Percentiles rank a stretch among this genome's conserved stretches.
These are phyloP conservation scores for Pseudomyrmex cubaensis DNA, from an alignment of 1,140 invertebrate species.

Conservation along the genomic window DNA sequence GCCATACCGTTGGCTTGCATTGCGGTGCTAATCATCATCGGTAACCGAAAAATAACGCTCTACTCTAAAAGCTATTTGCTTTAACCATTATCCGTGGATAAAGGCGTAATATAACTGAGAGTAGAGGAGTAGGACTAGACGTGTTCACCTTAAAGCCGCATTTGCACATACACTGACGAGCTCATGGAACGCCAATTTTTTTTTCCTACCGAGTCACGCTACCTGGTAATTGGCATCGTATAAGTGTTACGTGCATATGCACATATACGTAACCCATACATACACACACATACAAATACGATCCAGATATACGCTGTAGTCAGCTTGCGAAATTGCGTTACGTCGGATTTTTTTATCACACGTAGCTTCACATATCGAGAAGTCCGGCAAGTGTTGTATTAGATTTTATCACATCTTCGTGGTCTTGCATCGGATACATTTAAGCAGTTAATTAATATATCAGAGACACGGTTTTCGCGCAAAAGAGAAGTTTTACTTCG, in stretches of 20 bases:
- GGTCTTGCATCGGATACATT: not conserved
- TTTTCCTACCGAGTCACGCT: constrained; percentile 59
- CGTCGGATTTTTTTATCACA: constrained; percentile 3
- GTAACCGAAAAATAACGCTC: constrained; percentile 80
- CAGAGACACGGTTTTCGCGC: not conserved
- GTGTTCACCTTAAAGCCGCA: constrained; percentile 51
- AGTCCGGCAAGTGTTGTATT: not conserved
- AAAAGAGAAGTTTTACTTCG: not conserved
- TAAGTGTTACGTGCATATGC: constrained; percentile 70
- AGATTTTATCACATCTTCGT: not conserved
- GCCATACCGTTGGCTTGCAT: constrained; percentile 55
- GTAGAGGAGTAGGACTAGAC: constrained; percentile 47
- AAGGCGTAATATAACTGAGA: constrained; percentile 64
- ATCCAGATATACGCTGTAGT: constrained; percentile 26
- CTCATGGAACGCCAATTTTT: constrained; percentile 58
- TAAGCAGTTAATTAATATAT: not conserved
- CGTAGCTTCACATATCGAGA: not conserved
- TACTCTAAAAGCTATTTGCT: constrained; percentile 82
- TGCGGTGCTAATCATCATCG: constrained; percentile 83
- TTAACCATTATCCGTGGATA: constrained; percentile 77
- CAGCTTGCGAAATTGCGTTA: constrained; percentile 65
- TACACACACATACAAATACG: not conserved
- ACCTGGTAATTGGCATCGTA: constrained; percentile 78
- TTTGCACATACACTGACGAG: constrained; percentile 30
- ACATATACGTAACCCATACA: not conserved